Evolutionary conservation across 1,140 invertebrate species (phyloP).

Genomic region (Schlechtendalia chinensis): DNA sequence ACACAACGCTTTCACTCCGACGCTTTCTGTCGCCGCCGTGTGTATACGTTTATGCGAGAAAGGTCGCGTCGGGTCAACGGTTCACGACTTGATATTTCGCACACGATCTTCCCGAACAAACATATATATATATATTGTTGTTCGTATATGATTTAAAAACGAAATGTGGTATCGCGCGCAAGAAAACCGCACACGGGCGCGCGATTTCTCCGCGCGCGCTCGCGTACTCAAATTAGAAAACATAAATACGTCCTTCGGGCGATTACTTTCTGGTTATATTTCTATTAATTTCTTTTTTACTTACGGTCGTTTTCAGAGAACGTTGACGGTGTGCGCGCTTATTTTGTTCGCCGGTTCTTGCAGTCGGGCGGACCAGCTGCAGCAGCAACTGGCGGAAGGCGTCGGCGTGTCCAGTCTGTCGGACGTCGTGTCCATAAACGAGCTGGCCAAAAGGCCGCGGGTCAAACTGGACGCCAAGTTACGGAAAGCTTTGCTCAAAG

Average conservation of each 20-base stretch:
- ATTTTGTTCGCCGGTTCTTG: neutral
- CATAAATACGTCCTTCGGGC: neutral
- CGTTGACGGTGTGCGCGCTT: neutral
- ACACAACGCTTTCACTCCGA: conserved; percentile 15
- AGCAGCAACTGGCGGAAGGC: neutral
- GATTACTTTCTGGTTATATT: neutral
- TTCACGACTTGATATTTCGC: conserved; percentile 44
- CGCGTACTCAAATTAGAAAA: neutral
- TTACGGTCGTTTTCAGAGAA: neutral
- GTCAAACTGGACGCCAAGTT: conserved; percentile 68
- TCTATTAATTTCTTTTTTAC: too few species aligned
- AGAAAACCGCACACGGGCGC: neutral
- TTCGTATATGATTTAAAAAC: too few species aligned
- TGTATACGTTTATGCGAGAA: neutral
- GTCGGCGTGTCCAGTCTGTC: neutral
- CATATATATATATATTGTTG: too few species aligned
- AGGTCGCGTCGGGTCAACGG: conserved; percentile 23
- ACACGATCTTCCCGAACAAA: conserved; percentile 17
- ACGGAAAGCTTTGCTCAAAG: conserved; percentile 68
- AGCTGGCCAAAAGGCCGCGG: conserved; percentile 49
- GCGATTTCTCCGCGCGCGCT: conserved; percentile 15
- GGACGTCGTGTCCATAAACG: conserved; percentile 52
- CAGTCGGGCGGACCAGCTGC: conserved; percentile 6
- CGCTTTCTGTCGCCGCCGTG: conserved; percentile 9
- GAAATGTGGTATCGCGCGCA: neutral